Base-by-base conservation (phyloP, 1,140 invertebrate species). In the Tetragnatha versicolor region DNA sequence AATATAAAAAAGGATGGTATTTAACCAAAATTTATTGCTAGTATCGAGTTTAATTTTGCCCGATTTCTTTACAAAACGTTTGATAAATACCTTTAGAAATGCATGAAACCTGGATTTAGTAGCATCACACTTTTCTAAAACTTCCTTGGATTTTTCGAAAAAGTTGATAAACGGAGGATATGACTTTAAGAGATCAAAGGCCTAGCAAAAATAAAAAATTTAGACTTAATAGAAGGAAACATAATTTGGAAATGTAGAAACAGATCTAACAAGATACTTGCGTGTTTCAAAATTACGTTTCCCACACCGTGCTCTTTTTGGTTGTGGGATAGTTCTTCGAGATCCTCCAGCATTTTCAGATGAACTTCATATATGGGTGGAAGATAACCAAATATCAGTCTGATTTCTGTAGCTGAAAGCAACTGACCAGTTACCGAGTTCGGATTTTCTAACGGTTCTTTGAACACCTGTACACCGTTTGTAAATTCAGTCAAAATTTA, bases 161-260 rank as follows among this genome's bases (percentile, higher is more conserved):
- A 94, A 98, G 86, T 99, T 99, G 12, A 98, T 93, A 87, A 97
- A 99, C 5, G 96, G 94, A 58, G 97, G 96, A 88, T 99, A 99
- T 0, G 95, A 94, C 86, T 95, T 97, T 55, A 93, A 89, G 81
- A 98, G 81, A 17, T 85, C 87, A 45, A 87, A 85, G 22, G 87
- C 84, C 87, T 89, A 83, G n/a, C n/a, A 22, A 82, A 84, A 55
- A 53, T 77, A 81, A 55, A 53, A 37, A 55, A 73, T n/a, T n/a
- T n/a, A n/a, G n/a, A n/a, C n/a, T n/a, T n/a, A n/a, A n/a, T n/a
- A n/a, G n/a, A n/a, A n/a, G n/a, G n/a, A n/a, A n/a, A n/a, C n/a
- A n/a, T n/a, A n/a, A n/a, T n/a, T n/a, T 35, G 3, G n/a, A n/a
- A n/a, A n/a, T n/a, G n/a, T n/a, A n/a, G n/a, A n/a, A n/a, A n/a